Evolutionary conservation across 2,888 invertebrate species (phyloP).

Genomic region (Atethmia centrago): DNA sequence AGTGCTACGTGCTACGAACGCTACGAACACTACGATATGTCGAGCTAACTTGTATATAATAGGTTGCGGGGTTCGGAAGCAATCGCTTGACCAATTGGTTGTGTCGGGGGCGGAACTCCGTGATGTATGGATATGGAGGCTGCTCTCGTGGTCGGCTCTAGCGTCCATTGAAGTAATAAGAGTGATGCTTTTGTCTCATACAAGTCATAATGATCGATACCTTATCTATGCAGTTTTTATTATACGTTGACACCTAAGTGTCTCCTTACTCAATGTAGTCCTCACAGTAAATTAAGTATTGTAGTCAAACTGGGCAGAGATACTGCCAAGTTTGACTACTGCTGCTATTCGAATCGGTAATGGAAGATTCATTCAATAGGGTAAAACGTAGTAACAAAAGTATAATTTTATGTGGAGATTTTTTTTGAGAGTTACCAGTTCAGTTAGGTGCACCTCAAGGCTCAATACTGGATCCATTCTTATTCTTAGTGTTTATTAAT

Average conservation of each 20-base stretch:
- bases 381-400: too few species aligned
- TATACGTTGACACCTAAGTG: too few species aligned
- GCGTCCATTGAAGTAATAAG: background rate
- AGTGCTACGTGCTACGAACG: slow-evolving; percentile 39
- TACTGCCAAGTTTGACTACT: too few species aligned
- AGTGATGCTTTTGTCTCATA: background rate
- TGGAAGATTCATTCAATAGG: too few species aligned
- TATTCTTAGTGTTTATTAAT: too few species aligned
- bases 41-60: background rate
- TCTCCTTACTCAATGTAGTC: background rate
- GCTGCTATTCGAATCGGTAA: too few species aligned
- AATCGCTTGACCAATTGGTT: slow-evolving; percentile 28
- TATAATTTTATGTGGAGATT: too few species aligned
- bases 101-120: background rate
- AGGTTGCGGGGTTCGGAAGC: background rate
- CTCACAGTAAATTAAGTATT: background rate
- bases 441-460: too few species aligned
- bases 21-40: slow-evolving; percentile 48
- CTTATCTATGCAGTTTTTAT: background rate
- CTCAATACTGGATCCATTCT: too few species aligned
- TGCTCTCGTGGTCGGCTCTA: background rate
- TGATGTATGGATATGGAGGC: slow-evolving; percentile 5
- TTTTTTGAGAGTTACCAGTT: too few species aligned
- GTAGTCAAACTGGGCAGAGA: too few species aligned
- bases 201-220: background rate